Evolutionary conservation across 2,888 invertebrate species (phyloP), one percentile per base, ranked within the genome.

Genomic region (Caenorhabditis sp.): DNA sequence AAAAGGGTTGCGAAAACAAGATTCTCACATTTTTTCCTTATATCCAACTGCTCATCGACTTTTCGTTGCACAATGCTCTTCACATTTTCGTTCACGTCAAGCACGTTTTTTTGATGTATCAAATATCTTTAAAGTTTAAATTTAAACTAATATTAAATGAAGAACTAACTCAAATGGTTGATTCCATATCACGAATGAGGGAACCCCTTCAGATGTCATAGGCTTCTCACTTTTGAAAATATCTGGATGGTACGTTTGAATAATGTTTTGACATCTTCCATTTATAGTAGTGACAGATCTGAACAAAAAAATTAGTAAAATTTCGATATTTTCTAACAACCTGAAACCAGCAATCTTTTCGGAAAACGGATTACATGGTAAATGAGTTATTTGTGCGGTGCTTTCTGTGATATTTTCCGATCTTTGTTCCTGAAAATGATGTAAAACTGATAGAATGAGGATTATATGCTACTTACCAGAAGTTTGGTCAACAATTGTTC

Each of bases 261-360:
- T 25, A 10, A 26, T 17, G 21, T 63, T 56, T 26, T 49, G 53
- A 20, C 54, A 57, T 7, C 21, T 17, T 14, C 68, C 68, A 54
- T 63, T 63, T 5, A 59, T 60, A 10, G 50, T 20, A 12, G 3
- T 5, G 23, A 17, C 20, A 43, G 8, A 23, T 49, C 31, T 52
- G 52, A 31, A 61, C 10, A 17, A 21, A n/a, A 1, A 20, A 61
- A n/a, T 61, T 26, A 5, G 8, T n/a, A 26, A 20, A 17, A 61
- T n/a, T n/a, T n/a, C n/a, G n/a, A n/a, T n/a, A n/a, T n/a, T n/a
- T n/a, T n/a, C 8, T 25, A 49, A 23, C 27, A n/a, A 70, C 70
- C 54, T 26, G 53, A 54, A 67, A 21, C 61, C 43, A 1, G 63
- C 49, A 0, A 71, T 57, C 53, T 71, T 71, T n/a, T 71, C 71